Evolutionary conservation across 2,888 invertebrate genomes (phyloP), one percentile per base, ranked within the genome.

Genomic region (Megastigmus dorsalis): DNA sequence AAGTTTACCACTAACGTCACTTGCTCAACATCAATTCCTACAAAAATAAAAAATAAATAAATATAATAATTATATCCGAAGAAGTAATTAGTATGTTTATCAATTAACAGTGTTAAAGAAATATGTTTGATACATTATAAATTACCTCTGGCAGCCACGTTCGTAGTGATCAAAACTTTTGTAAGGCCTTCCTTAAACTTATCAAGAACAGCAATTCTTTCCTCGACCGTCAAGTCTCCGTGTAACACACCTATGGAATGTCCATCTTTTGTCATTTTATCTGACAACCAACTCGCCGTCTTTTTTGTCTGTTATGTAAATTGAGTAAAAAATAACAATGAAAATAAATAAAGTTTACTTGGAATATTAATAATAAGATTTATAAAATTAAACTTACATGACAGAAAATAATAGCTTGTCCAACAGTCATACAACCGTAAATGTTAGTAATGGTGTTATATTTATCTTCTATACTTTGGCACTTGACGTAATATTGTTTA

Each of bases 1-100:
- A 97, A 99, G 89, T 99, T 99, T 0, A 99, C 97, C 15, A 99
- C 99, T 65, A 99, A 93, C 3, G 98, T 98, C 0, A 99, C 99
- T 91, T 97, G 96, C 85, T 98, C 97, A 1, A 99, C 95, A 89
- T 99, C 99, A 86, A 99, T 98, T 50, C 98, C 95, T 93, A 20
- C 33, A 1, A 4, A n/a, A n/a, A n/a, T n/a, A 33, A 41, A 41
- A 9, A n/a, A 15, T 48, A 54, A 15, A 18, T 13, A 38, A 13
- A 18, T 60, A 30, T 30, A 10, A 10, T n/a, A 55, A 33, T 55
- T 18, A 13, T 33, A 15, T 20, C 23, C 20, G 13, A 23, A 18
- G 5, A 18, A 33, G 13, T 28, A n/a, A n/a, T n/a, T n/a, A n/a
- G n/a, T n/a, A n/a, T n/a, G n/a, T n/a, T n/a, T n/a, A n/a, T 13